Evolutionary conservation across 2,113 vertebrate genomes (phyloP).

Genomic region (Sebastes fasciatus): DNA sequence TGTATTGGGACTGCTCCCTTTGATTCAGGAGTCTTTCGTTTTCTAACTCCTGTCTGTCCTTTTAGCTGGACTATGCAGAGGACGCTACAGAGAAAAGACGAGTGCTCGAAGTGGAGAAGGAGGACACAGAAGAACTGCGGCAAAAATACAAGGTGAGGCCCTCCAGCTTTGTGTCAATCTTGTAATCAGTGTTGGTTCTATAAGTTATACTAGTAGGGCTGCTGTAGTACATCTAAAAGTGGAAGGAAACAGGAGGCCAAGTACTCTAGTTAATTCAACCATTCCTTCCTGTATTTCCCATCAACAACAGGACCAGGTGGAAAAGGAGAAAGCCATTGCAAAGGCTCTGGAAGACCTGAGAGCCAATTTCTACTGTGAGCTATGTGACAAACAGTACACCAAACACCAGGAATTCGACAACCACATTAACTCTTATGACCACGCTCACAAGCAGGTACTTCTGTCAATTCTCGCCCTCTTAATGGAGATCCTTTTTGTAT

Average conservation of each 20-base stretch:
- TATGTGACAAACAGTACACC: constrained; percentile 99
- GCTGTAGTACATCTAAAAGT: neutral
- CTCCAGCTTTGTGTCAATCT: neutral
- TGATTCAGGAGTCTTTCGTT: neutral
- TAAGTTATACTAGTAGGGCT: neutral
- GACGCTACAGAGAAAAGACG: constrained; percentile 98
- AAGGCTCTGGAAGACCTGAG: constrained; percentile 98
- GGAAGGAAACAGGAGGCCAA: neutral
- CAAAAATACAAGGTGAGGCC: constrained; percentile 95
- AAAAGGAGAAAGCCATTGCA: constrained; percentile 98
- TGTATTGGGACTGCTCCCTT: neutral
- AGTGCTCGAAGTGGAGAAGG: constrained; percentile 97
- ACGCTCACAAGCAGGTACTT: constrained; percentile 97
- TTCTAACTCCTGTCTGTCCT: constrained; percentile 33
- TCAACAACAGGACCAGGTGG: constrained; percentile 90
- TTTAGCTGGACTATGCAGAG: constrained; percentile 96
- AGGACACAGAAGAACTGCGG: constrained; percentile 97
- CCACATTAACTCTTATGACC: constrained; percentile 99
- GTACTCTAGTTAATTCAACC: neutral
- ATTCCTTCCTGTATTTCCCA: neutral
- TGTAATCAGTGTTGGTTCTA: neutral
- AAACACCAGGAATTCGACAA: constrained; percentile 99
- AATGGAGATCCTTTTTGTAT: neutral
- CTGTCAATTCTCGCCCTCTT: neutral
- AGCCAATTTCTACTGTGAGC: constrained; percentile 99